Evolutionary conservation across 1,140 invertebrate genomes (phyloP).

Genomic region (Tetranychus cinnabarinus): DNA sequence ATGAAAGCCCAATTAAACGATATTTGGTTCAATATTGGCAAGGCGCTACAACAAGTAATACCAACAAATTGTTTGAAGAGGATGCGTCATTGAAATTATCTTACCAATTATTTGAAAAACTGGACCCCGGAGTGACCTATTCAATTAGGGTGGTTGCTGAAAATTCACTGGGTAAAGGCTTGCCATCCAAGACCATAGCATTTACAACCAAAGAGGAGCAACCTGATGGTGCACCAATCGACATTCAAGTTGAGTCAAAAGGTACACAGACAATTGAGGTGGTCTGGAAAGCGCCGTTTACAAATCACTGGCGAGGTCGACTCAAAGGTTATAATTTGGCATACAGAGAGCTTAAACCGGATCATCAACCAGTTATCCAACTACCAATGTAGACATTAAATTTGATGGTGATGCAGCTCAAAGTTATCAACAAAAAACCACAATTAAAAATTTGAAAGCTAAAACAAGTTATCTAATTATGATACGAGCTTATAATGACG

Average conservation of each 20-base stretch:
- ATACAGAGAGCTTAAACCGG: too few relatives aligned
- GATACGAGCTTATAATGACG: conserved; percentile 13
- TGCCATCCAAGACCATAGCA: conserved; percentile 66
- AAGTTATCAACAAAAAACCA: conserved; percentile 11
- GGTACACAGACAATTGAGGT: conserved; percentile 13
- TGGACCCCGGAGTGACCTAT: conserved; percentile 77
- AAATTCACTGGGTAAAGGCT: conserved; percentile 72
- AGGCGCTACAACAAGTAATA: neutral
- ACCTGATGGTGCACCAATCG: conserved; percentile 11
- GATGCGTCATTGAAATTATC: neutral
- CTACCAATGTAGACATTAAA: too few relatives aligned
- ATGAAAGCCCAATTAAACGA: conserved; percentile 25
- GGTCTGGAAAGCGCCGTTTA: conserved; percentile 35
- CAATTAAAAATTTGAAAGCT: conserved; percentile 9
- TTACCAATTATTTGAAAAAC: conserved; percentile 9
- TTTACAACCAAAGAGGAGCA: conserved; percentile 79
- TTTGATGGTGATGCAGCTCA: neutral
- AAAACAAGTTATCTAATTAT: conserved; percentile 12
- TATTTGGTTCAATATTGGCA: conserved; percentile 21
- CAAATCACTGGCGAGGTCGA: conserved; percentile 75
- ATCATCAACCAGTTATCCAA: too few relatives aligned
- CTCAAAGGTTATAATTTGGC: conserved; percentile 46
- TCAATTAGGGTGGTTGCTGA: conserved; percentile 74
- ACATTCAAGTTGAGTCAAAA: conserved; percentile 11
- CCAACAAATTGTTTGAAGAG: neutral